Conservation (phyloP, 2,797 vertebrate species). For the Cossypha heuglini region DNA sequence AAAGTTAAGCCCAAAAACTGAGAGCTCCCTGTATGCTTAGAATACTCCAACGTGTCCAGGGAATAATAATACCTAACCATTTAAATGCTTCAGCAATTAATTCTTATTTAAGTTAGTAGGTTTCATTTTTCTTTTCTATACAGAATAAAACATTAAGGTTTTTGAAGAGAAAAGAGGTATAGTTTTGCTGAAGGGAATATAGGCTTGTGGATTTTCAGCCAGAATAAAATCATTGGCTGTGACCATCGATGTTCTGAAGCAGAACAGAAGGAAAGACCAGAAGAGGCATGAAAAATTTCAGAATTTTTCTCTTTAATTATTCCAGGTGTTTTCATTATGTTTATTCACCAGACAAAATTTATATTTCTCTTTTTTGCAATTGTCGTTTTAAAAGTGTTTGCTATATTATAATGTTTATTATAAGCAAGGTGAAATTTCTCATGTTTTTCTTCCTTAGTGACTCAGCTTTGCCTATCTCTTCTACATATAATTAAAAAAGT, state of each 20-base stretch:
- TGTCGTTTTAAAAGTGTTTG: not conserved
- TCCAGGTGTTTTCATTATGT: not conserved
- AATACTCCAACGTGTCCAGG: not conserved
- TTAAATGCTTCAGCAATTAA: not conserved
- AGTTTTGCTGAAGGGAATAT: not conserved
- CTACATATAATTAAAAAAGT: not conserved
- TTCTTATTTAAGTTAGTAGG: not conserved
- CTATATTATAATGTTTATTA: not conserved
- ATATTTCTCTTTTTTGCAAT: not conserved
- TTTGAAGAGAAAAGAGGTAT: not conserved
- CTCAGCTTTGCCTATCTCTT: not conserved
- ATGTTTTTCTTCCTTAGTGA: not conserved
- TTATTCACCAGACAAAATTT: not conserved
- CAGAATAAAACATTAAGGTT: not conserved
- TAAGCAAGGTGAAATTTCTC: not conserved
- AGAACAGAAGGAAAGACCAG: not conserved
- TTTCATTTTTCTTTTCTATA: not conserved
- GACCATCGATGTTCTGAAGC: not conserved
- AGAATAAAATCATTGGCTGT: not conserved
- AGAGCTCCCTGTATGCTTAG: accelerated
- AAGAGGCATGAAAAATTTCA: not conserved
- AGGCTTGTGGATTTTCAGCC: not conserved
- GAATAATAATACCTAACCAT: not conserved
- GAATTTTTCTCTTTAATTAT: not conserved
- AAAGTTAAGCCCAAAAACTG: not conserved